Evolutionary conservation across 2,113 vertebrate species (phyloP).

Genomic region (Amphiprion ocellaris): DNA sequence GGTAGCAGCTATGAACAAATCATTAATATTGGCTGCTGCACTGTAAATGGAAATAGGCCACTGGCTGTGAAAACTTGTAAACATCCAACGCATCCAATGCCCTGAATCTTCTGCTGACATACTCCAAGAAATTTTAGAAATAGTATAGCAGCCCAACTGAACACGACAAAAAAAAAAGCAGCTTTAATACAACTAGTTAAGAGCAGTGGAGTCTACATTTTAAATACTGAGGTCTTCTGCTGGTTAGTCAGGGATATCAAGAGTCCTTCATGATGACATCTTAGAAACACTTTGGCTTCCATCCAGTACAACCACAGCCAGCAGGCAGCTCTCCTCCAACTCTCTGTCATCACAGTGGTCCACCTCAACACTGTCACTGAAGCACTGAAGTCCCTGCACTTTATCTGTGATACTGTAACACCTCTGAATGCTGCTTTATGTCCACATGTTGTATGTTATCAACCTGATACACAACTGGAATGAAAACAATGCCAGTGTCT

Average conservation of each 20-base stretch:
- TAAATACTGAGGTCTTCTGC: neutral
- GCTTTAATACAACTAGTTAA: neutral
- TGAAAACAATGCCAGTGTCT: neutral
- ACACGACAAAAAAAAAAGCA: neutral
- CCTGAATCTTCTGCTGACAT: neutral
- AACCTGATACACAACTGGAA: neutral
- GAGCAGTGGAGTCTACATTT: neutral
- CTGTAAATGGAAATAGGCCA: conserved; percentile 3
- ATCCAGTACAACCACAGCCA: conserved; percentile 5
- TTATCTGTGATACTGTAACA: neutral
- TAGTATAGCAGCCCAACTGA: neutral
- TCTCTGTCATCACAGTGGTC: conserved; percentile 5
- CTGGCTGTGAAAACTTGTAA: conserved; percentile 9
- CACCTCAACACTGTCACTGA: conserved; percentile 4
- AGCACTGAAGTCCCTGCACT: neutral
- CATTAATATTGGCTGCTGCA: conserved; percentile 2
- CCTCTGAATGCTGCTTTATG: neutral
- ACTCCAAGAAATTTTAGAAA: neutral
- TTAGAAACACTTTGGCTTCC: conserved; percentile 22
- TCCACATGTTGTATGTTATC: neutral
- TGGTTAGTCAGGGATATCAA: neutral
- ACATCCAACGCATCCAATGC: neutral
- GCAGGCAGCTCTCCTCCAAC: neutral
- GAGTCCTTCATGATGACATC: conserved; percentile 36
- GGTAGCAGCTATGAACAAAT: neutral